Evolutionary conservation across 2,113 vertebrate species (phyloP).

Genomic region (Ictalurus furcatus): DNA sequence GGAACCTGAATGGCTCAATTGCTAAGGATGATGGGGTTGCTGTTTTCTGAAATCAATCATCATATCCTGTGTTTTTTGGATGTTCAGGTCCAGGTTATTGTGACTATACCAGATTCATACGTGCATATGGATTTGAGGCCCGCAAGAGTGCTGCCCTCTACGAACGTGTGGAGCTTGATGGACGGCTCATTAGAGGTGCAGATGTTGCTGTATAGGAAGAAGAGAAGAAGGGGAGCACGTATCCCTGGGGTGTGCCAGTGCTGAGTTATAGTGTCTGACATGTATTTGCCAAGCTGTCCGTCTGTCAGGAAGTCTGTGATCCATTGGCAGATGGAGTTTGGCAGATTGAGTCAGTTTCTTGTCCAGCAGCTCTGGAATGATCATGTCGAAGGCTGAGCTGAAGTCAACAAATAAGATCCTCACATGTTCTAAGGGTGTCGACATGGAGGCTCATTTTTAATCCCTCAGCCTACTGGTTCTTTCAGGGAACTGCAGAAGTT

Average conservation of each 20-base stretch:
- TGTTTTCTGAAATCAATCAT: background rate
- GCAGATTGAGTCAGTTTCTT: background rate
- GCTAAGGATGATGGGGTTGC: background rate
- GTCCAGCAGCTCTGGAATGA: conserved; percentile 3
- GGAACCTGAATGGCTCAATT: background rate
- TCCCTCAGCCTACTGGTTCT: too few species aligned
- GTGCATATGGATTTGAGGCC: background rate
- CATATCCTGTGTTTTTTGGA: background rate
- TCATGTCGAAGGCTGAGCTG: background rate
- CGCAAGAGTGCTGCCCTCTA: background rate
- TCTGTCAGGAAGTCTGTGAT: background rate
- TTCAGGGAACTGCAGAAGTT: background rate
- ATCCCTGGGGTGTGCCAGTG: background rate
- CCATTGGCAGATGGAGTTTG: background rate
- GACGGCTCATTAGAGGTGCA: background rate
- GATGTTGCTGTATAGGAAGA: background rate
- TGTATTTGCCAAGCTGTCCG: background rate
- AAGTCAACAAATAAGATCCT: conserved; percentile 7
- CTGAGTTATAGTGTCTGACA: conserved; percentile 2
- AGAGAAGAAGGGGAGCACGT: background rate
- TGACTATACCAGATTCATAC: background rate
- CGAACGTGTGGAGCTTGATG: background rate
- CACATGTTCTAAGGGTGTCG: background rate
- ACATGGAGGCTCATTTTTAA: background rate
- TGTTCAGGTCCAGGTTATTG: background rate